Evolutionary conservation across 2,113 vertebrate species (phyloP).

Genomic region (Cathartes aura): DNA sequence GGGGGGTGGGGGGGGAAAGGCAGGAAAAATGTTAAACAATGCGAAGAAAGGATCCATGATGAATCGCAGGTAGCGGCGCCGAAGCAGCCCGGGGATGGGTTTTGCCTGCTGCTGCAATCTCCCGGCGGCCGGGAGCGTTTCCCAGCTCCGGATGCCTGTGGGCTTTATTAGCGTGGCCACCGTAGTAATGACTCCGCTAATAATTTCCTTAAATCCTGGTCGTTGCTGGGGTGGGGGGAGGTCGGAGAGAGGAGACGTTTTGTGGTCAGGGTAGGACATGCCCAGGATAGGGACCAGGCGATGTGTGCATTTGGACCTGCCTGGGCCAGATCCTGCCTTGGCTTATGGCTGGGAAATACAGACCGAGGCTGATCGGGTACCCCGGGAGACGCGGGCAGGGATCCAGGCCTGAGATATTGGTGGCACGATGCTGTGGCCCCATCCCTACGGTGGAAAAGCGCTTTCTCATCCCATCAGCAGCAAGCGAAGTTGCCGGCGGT

Average conservation of each 20-base stretch:
- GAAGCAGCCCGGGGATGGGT: neutral
- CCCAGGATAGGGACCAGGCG: neutral
- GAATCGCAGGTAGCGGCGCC: neutral
- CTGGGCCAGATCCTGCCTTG: neutral
- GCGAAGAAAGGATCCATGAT: slow-evolving; percentile 38
- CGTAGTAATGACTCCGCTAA: neutral
- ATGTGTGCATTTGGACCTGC: accelerated
- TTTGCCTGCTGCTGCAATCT: neutral
- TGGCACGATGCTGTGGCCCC: neutral
- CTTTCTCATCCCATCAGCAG: neutral
- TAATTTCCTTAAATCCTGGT: neutral
- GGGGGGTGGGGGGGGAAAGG: neutral
- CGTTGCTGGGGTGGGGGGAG: neutral
- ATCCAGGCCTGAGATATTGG: neutral
- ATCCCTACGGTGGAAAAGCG: neutral
- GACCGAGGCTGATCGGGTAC: neutral
- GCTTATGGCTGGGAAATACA: neutral
- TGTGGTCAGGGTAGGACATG: neutral
- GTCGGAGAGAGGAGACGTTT: neutral
- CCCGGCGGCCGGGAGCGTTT: neutral
- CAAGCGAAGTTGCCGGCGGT: neutral
- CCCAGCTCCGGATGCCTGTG: neutral
- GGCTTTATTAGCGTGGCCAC: neutral
- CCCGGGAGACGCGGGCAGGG: neutral
- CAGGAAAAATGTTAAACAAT: neutral